These are phyloP conservation scores for Lordiphosa clarofinis DNA, from an alignment of 1,140 invertebrate genomes.

Conservation along the genomic window DNA sequence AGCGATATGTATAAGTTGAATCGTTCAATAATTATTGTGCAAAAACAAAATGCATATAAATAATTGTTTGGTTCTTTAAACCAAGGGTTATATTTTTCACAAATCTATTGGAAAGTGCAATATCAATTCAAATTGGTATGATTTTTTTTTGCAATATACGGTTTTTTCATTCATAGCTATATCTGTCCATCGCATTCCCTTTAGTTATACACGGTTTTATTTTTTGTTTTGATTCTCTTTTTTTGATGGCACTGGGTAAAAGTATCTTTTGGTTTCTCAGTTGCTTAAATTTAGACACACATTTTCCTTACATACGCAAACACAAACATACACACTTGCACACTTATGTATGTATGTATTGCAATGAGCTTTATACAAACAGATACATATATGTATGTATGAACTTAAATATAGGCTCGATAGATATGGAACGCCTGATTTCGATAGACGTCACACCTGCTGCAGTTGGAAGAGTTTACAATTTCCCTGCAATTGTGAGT, in stretches of 20 bases:
- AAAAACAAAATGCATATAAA: too few relatives aligned
- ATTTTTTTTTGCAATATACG: not conserved
- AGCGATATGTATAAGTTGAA: too few relatives aligned
- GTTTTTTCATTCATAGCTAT: constrained; percentile 6
- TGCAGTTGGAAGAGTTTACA: not conserved
- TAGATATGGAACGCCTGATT: not conserved
- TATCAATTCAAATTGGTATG: too few relatives aligned
- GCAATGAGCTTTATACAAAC: not conserved
- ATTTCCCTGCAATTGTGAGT: not conserved
- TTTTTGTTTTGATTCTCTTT: constrained; percentile 18
- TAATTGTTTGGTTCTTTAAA: too few relatives aligned
- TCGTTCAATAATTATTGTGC: too few relatives aligned
- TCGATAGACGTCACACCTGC: too few relatives aligned
- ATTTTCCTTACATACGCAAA: constrained; percentile 14
- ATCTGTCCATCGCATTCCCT: constrained; percentile 1
- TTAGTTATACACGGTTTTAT: not conserved
- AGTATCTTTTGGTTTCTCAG: constrained; percentile 16
- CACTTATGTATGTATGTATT: not conserved
- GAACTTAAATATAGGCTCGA: constrained; percentile 1
- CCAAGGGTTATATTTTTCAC: too few relatives aligned
- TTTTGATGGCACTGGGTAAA: constrained; percentile 27
- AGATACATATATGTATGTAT: not conserved
- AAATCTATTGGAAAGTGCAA: too few relatives aligned
- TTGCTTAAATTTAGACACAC: constrained; percentile 26
- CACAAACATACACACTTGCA: constrained; percentile 2